Conservation (phyloP, 1,140 invertebrate genomes). For the Drosophila gunungcola region DNA sequence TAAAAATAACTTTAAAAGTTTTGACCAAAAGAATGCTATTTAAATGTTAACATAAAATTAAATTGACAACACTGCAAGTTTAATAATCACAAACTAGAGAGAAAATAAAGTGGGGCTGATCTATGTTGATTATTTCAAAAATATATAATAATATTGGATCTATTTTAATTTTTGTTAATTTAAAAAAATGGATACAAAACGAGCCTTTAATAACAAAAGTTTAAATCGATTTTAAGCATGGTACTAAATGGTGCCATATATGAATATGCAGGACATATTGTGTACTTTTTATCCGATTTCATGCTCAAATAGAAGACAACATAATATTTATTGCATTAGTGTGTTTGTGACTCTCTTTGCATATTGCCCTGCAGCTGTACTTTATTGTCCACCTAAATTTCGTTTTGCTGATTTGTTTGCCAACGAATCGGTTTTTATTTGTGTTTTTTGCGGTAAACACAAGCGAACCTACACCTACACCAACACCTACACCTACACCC, state of each 20-base stretch:
- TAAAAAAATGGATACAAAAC: too few species aligned
- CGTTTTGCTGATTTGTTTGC: conserved; percentile 74
- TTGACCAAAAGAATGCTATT: too few species aligned
- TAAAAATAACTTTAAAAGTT: too few species aligned
- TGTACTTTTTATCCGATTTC: conserved; percentile 28
- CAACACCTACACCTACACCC: not conserved
- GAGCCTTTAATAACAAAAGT: not conserved
- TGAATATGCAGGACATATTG: not conserved
- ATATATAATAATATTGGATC: too few species aligned
- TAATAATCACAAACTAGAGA: too few species aligned
- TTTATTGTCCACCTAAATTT: conserved; percentile 66
- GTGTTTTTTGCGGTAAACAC: conserved; percentile 63
- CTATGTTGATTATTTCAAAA: too few species aligned
- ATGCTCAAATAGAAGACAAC: conserved; percentile 39
- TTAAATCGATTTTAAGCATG: not conserved
- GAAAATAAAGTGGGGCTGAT: too few species aligned
- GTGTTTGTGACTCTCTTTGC: conserved; percentile 34
- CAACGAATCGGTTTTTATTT: conserved; percentile 76
- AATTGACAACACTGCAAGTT: too few species aligned
- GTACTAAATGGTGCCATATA: not conserved
- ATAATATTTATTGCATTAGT: conserved; percentile 40
- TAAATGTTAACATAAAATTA: not conserved
- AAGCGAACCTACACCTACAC: conserved; percentile 22
- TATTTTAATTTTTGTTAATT: too few species aligned
- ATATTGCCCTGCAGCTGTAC: conserved; percentile 40